A percentile compares a stretch with the other conserved stretches of the same genome.
Evolutionary conservation across 2,888 invertebrate genomes (phyloP).

Genomic region (Lasioglossum marginatum): DNA sequence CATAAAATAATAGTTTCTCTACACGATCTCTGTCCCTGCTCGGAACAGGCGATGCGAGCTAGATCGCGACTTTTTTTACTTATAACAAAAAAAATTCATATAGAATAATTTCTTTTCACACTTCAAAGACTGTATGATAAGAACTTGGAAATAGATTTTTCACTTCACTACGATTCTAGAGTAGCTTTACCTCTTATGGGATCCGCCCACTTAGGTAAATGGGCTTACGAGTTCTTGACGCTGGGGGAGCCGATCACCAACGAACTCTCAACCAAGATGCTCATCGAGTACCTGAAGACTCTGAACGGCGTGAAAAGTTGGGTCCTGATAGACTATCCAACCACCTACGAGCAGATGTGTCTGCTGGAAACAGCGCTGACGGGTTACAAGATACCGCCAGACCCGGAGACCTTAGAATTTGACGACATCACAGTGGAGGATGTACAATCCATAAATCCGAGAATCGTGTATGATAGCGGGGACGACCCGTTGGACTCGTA

Average conservation of each 20-base stretch:
- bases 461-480: slow-evolving; percentile 84
- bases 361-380: slow-evolving; percentile 87
- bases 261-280: slow-evolving; percentile 86
- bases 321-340: slow-evolving; percentile 89
- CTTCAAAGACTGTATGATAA: no score
- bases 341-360: slow-evolving; percentile 86
- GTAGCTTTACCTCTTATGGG: no score
- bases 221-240: slow-evolving; percentile 86
- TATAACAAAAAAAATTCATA: no score
- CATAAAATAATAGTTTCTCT: no score
- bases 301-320: slow-evolving; percentile 86
- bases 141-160: no score
- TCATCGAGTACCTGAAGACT: slow-evolving; percentile 87
- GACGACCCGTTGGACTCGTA: slow-evolving; percentile 82
- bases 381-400: slow-evolving; percentile 85
- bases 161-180: no score
- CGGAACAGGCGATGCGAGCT: no score
- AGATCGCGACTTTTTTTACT: no score
- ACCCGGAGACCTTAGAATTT: slow-evolving; percentile 28
- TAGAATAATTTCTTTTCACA: no score
- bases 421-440: slow-evolving; percentile 71
- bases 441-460: slow-evolving; percentile 58
- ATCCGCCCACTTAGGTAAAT: slow-evolving; percentile 80
- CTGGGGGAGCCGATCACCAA: slow-evolving; percentile 86
- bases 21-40: no score